phyloP scores from a whole-genome alignment of 2,888 invertebrate genomes.

The Caenorhabditis angaria region DNA sequence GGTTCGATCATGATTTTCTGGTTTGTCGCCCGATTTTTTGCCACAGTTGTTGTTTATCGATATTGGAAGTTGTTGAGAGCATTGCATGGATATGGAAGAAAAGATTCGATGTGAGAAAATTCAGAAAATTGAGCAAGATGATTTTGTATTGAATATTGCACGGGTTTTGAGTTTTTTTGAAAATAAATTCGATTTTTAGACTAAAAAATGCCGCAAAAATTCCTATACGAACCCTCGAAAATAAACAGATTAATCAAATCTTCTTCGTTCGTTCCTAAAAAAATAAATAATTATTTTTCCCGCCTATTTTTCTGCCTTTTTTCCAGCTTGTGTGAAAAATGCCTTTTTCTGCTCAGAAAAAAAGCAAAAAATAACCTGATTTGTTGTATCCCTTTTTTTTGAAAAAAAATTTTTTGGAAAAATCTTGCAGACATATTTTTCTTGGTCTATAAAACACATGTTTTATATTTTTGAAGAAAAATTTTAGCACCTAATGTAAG shows the following conservation, averaged over 20 bases:
- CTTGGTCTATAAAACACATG: too few relatives aligned
- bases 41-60: conserved; percentile 44
- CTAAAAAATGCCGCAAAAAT: too few relatives aligned
- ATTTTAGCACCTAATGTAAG: too few relatives aligned
- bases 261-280: neutral
- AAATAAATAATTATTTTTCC: too few relatives aligned
- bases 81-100: conserved; percentile 31
- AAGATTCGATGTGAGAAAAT: neutral
- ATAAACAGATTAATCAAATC: neutral
- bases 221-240: too few relatives aligned
- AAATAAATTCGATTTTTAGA: too few relatives aligned
- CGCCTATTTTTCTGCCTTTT: too few relatives aligned
- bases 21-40: conserved; percentile 49
- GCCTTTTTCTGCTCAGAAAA: too few relatives aligned
- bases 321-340: too few relatives aligned
- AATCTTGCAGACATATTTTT: neutral
- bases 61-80: conserved; percentile 50
- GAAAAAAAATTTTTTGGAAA: neutral
- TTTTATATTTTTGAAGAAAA: too few relatives aligned
- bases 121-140: neutral
- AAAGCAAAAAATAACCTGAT: neutral
- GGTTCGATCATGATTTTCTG: conserved; percentile 45
- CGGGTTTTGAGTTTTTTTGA: too few relatives aligned
- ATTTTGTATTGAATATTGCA: too few relatives aligned
- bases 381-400: neutral